phyloP scores from a whole-genome alignment of 2,888 invertebrate genomes.

The Drosophila flavopinicola region DNA sequence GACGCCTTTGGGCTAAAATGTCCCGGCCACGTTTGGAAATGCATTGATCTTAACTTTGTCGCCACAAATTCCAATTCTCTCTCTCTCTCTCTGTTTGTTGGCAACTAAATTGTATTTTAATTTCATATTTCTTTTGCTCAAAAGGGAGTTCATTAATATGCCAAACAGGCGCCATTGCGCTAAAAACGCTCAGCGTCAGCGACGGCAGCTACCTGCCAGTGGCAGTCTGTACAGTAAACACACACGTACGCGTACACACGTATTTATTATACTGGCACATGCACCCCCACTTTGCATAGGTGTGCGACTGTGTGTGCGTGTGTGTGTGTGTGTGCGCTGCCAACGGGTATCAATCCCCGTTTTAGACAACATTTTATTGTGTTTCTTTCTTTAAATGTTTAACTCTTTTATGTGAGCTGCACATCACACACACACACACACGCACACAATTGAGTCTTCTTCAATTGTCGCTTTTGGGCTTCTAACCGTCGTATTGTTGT shows the following conservation, averaged over 20 bases:
- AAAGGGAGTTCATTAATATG: conserved; percentile 80
- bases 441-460: conserved; percentile 66
- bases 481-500: conserved; percentile 41
- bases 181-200: conserved; percentile 52
- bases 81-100: conserved; percentile 39
- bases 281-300: conserved; percentile 66
- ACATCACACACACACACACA: conserved; percentile 31
- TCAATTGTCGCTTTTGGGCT: conserved; percentile 71
- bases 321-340: conserved; percentile 37
- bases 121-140: conserved; percentile 70
- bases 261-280: conserved; percentile 10
- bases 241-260: conserved; percentile 15
- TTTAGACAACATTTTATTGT: conserved; percentile 63
- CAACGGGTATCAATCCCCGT: conserved; percentile 77
- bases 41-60: conserved; percentile 19
- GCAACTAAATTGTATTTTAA: conserved; percentile 71
- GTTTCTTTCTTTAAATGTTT: conserved; percentile 35
- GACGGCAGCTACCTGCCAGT: conserved; percentile 66
- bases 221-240: conserved; percentile 50
- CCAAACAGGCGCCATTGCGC: conserved; percentile 69
- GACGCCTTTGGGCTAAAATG: conserved; percentile 22
- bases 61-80: conserved; percentile 45
- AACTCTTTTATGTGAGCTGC: conserved; percentile 40
- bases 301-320: conserved; percentile 35
- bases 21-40: conserved; percentile 37